These are phyloP conservation scores for Lamellibrachia satsuma DNA, from an alignment of 2,888 invertebrate genomes.

Conservation along the genomic window DNA sequence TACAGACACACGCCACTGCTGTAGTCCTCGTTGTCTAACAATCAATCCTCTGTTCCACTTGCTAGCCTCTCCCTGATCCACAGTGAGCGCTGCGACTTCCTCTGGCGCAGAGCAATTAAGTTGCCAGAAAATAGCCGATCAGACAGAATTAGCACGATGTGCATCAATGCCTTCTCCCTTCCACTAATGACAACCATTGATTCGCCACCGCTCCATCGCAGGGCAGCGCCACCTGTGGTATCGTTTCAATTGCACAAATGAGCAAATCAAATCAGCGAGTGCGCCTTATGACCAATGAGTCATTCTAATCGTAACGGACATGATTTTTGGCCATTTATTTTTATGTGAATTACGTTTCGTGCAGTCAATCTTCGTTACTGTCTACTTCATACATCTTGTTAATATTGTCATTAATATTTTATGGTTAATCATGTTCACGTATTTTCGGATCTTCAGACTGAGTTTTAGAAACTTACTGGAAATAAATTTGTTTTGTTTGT, in stretches of 20 bases:
- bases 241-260: not conserved
- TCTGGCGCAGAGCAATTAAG: conserved; percentile 6
- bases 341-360: not conserved
- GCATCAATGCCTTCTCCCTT: conserved; percentile 11
- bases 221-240: not conserved
- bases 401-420: not conserved
- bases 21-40: not conserved
- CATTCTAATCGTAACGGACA: not conserved
- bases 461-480: not conserved
- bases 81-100: not conserved
- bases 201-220: not conserved
- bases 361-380: not conserved
- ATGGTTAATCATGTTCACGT: not conserved
- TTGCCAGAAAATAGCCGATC: conserved; percentile 17
- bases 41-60: not conserved
- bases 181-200: conserved; percentile 12
- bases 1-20: not conserved
- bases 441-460: not conserved
- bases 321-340: not conserved
- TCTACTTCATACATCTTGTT: not conserved
- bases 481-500: not conserved
- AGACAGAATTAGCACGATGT: conserved; percentile 11
- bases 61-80: not conserved
- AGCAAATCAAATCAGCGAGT: not conserved
- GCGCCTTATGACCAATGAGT: no score